Evolutionary conservation across 2,797 vertebrate species (phyloP).

Genomic region (Chromis chromis): DNA sequence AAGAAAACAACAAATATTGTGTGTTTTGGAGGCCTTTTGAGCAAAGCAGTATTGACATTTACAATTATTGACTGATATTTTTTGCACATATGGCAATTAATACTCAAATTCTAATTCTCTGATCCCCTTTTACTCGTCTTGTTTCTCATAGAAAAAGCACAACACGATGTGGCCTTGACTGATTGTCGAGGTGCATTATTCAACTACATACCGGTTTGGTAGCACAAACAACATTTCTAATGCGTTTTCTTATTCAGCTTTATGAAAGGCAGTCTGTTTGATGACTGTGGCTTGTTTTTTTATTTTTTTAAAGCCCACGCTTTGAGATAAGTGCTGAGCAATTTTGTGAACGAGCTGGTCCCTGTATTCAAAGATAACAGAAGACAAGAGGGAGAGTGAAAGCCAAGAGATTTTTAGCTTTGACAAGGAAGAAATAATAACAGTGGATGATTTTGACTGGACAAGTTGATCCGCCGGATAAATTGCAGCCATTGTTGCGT

Average conservation of each 20-base stretch:
- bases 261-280: conserved; percentile 26
- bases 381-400: conserved; percentile 8
- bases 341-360: conserved; percentile 33
- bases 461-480: conserved; percentile 21
- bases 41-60: neutral
- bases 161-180: conserved; percentile 30
- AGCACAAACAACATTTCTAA: conserved; percentile 20
- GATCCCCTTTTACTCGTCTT: neutral
- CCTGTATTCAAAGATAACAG: conserved; percentile 52
- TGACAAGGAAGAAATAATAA: conserved; percentile 7
- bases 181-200: conserved; percentile 36
- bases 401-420: conserved; percentile 26
- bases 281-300: conserved; percentile 48
- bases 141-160: neutral
- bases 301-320: conserved; percentile 46
- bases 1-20: conserved; percentile 1
- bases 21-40: conserved; percentile 3
- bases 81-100: conserved; percentile 8
- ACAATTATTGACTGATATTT: conserved; percentile 23
- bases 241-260: conserved; percentile 36
- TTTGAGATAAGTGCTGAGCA: conserved; percentile 60
- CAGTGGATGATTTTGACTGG: conserved; percentile 16
- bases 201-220: conserved; percentile 3
- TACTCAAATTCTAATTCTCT: conserved; percentile 8
- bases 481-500: conserved; percentile 20